These are phyloP conservation scores for Calosoma granatense DNA, from an alignment of 1,140 invertebrate genomes.

Conservation along the genomic window DNA sequence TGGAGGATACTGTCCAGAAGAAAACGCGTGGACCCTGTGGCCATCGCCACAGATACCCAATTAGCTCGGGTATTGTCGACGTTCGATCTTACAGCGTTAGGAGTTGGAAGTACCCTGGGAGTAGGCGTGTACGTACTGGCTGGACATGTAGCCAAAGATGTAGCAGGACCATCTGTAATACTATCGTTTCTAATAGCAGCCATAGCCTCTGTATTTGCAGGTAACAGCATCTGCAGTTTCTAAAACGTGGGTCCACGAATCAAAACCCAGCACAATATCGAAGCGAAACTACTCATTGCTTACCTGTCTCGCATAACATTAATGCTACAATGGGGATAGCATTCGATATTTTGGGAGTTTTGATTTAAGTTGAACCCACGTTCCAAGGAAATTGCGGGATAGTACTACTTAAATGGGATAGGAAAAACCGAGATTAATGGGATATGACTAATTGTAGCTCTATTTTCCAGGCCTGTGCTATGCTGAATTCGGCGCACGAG, in stretches of 20 bases:
- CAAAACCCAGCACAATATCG: no score
- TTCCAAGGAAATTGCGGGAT: not conserved
- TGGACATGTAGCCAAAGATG: constrained; percentile 68
- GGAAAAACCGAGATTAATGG: not conserved
- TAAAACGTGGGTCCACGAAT: constrained; percentile 3
- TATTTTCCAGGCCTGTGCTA: constrained; percentile 61
- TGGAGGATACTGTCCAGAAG: constrained; percentile 40
- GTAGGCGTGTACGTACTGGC: constrained; percentile 83
- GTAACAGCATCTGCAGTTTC: constrained; percentile 35
- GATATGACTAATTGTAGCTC: constrained; percentile 30
- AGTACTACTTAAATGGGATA: not conserved
- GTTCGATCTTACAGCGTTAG: constrained; percentile 65
- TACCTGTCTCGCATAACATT: no score
- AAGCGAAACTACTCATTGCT: no score
- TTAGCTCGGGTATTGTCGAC: constrained; percentile 59
- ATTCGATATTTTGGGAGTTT: not conserved
- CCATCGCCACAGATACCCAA: constrained; percentile 38
- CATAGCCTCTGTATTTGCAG: constrained; percentile 73
- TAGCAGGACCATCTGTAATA: constrained; percentile 71
- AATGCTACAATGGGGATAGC: not conserved
- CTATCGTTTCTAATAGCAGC: constrained; percentile 78
- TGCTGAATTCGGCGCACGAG: constrained; percentile 78
- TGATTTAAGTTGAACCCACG: not conserved
- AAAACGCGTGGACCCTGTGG: constrained; percentile 34
- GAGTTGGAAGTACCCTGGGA: constrained; percentile 77